Base-by-base conservation (phyloP, 2,797 vertebrate species). In the Cetoscarus ocellatus region DNA sequence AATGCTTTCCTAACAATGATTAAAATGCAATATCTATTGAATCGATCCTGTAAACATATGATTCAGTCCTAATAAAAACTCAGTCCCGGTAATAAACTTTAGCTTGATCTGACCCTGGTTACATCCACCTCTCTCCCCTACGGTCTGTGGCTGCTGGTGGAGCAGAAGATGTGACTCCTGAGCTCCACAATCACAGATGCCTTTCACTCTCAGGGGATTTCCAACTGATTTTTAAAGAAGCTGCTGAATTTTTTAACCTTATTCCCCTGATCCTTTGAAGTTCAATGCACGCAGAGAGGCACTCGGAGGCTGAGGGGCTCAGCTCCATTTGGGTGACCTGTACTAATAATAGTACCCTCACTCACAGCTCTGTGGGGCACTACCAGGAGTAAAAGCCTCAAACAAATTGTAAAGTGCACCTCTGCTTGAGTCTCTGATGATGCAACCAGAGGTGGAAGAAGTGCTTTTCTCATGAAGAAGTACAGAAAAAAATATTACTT, bases 251-350 rank as follows among this genome's bases (percentile, higher is more conserved):
- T 85, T 81, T 82, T 67, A 86, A 88, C 80, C 79, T 85, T 75
- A 83, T 83, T 86, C 76, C 79, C 67, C 56, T 61, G 73, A 66
- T 69, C 66, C 72, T 91, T 88, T 89, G 86, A 89, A 88, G 85
- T 87, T 75, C 67, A 80, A 43, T 54, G 57, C 70, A 58, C 43
- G 55, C 72, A 83, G 80, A 54, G 70, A 75, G 63, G 59, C 70
- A 17, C 68, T 80, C 70, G 52, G 70, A 74, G 74, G 74, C 77
- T 58, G 63, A 77, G 62, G 78, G 80, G 79, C 67, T 75, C 67
- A 44, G 56, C 61, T 83, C 77, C 68, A 65, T 73, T 61, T 69
- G 77, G 79, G 68, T 77, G 82, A 87, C 87, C 79, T 61, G 66
- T 34, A 75, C 78, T 90, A 82, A 87, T 79, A 90, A 86, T 80